Percentiles rank a stretch among this genome's conserved stretches.
phyloP scores from a whole-genome alignment of 2,888 invertebrate species.

The Euspilapteryx auroguttella region DNA sequence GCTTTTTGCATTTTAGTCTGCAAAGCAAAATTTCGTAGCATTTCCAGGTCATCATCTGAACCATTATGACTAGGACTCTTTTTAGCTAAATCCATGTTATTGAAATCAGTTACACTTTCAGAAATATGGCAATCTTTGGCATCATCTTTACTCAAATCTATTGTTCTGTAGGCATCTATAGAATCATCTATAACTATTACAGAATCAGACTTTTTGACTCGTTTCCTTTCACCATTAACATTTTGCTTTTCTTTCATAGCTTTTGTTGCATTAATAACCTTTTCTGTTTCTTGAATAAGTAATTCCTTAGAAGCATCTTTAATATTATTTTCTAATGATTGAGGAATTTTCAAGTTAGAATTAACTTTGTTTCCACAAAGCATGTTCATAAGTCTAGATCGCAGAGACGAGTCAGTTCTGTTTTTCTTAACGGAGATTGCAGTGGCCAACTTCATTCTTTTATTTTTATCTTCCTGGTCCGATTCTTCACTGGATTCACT shows the following conservation, averaged over 20 bases:
- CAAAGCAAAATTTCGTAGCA: too few relatives aligned
- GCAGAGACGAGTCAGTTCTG: constrained; percentile 32
- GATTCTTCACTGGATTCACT: constrained; percentile 42
- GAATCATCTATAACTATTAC: too few relatives aligned
- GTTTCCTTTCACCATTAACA: too few relatives aligned
- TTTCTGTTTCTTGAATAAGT: too few relatives aligned
- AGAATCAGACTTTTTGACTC: too few relatives aligned
- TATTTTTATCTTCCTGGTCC: constrained; percentile 42
- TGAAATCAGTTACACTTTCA: constrained; percentile 1
- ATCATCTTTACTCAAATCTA: constrained; percentile 7
- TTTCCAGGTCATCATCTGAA: constrained; percentile 51
- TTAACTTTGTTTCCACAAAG: constrained; percentile 16
- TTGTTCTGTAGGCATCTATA: constrained; percentile 15
- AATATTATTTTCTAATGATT: constrained; percentile 6
- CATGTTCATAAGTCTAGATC: constrained; percentile 42
- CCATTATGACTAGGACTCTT: constrained; percentile 15
- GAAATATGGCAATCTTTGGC: too few relatives aligned
- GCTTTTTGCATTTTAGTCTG: too few relatives aligned
- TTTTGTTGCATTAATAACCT: too few relatives aligned
- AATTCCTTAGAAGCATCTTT: too few relatives aligned
- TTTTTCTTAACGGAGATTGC: constrained; percentile 45
- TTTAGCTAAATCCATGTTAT: neutral
- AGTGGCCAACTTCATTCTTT: constrained; percentile 51
- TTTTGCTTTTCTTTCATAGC: too few relatives aligned
- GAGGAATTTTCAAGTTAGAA: constrained; percentile 8